phyloP scores from a whole-genome alignment of 23 tunicate genomes.

The Phallusia fumigata region DNA sequence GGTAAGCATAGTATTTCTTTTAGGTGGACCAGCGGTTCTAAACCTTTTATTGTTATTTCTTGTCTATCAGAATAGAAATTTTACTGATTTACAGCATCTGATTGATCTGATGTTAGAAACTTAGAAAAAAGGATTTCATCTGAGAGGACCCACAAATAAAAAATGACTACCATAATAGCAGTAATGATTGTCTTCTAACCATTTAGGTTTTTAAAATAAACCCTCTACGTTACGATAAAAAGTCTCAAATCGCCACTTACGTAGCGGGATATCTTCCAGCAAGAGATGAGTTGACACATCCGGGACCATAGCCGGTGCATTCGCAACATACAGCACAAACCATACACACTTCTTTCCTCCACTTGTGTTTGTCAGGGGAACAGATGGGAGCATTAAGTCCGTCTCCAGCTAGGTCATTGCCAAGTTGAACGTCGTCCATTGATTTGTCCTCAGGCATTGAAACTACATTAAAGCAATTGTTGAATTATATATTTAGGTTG shows the following conservation, averaged over 20 bases:
- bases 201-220: not conserved
- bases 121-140: no score
- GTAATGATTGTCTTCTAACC: no score
- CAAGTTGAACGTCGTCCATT: conserved; percentile 39
- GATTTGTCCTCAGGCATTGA: conserved; percentile 82
- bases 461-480: no score
- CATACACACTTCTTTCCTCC: conserved; percentile 46
- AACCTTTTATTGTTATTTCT: no score
- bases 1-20: no score
- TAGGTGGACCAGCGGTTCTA: no score
- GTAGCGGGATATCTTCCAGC: conserved; percentile 48
- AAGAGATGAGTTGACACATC: conserved; percentile 42
- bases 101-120: no score
- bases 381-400: conserved; percentile 64
- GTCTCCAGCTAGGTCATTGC: not conserved
- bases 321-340: conserved; percentile 62
- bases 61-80: no score
- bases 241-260: conserved; percentile 15
- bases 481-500: no score
- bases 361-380: conserved; percentile 66
- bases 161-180: no score
- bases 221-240: not conserved
- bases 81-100: no score
- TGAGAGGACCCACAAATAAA: no score
- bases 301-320: conserved; percentile 70